Conservation (phyloP, 2,113 vertebrate genomes). For the Vulpes lagopus region DNA sequence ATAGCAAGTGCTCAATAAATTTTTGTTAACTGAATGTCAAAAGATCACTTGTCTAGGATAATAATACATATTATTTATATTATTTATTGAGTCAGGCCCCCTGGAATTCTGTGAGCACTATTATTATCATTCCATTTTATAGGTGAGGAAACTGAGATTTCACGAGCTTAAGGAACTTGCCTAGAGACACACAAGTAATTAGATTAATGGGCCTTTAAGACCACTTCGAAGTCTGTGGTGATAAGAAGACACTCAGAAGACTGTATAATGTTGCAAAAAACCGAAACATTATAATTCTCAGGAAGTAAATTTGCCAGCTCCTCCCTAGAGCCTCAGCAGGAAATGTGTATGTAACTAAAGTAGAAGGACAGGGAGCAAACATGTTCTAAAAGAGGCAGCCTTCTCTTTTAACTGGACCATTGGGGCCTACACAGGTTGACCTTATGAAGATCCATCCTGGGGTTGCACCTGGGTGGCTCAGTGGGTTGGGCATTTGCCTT, state of each 20-base stretch:
- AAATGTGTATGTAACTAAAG: neutral
- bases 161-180: neutral
- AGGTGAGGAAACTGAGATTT: neutral
- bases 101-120: neutral
- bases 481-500: neutral
- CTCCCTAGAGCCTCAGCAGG: neutral
- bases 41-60: neutral
- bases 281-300: neutral
- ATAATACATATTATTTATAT: neutral
- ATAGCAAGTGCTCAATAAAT: neutral
- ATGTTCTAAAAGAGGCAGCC: neutral
- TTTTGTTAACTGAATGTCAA: conserved; percentile 22
- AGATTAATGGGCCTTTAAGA: neutral
- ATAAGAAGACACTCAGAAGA: neutral
- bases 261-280: neutral
- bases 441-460: neutral
- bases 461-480: neutral
- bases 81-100: neutral
- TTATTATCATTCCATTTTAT: neutral
- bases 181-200: neutral
- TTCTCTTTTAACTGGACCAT: neutral
- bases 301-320: neutral
- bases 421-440: neutral
- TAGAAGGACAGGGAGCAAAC: neutral
- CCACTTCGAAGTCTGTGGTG: neutral